These are phyloP conservation scores for Sebastes glaucus DNA, from an alignment of 2,797 vertebrate species.

Conservation along the genomic window DNA sequence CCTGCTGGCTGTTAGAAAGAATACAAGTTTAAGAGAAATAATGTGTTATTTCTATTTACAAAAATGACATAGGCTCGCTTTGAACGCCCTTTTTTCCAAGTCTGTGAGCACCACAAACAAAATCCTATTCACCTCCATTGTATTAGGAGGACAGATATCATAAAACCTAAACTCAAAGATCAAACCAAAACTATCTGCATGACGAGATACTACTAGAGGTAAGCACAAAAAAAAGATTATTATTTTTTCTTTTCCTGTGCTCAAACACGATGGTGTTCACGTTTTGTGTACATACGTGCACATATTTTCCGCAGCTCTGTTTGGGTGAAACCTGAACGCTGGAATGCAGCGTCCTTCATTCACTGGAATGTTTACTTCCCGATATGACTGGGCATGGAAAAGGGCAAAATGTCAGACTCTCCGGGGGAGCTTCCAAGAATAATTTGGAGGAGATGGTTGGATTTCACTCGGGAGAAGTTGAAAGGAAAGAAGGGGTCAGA, in stretches of 20 bases:
- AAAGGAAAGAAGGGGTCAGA: constrained; percentile 65
- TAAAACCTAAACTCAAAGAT: neutral
- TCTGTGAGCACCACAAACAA: neutral
- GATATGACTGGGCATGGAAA: constrained; percentile 58
- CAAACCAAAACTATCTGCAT: neutral
- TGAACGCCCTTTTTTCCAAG: neutral
- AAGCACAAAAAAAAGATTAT: neutral
- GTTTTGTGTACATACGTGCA: constrained; percentile 17
- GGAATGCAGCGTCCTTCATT: constrained; percentile 39
- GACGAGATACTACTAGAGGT: neutral
- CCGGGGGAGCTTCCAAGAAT: constrained; percentile 76
- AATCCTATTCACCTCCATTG: accelerated
- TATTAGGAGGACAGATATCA: neutral
- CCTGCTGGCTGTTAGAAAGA: too few relatives aligned
- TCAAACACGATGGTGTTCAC: neutral
- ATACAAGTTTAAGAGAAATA: accelerated
- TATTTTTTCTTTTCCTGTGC: neutral
- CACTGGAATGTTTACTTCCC: constrained; percentile 62
- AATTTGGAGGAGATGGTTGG: constrained; percentile 71
- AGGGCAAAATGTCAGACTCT: constrained; percentile 73
- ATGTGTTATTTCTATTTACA: neutral
- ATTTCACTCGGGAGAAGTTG: constrained; percentile 71
- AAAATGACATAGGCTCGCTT: neutral
- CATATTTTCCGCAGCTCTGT: constrained; percentile 20
- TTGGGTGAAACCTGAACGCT: constrained; percentile 44